A percentile compares a stretch with the other conserved stretches of the same genome.
Conservation (phyloP, 2,113 vertebrate genomes). For the Leptobrachium ailaonicum region DNA sequence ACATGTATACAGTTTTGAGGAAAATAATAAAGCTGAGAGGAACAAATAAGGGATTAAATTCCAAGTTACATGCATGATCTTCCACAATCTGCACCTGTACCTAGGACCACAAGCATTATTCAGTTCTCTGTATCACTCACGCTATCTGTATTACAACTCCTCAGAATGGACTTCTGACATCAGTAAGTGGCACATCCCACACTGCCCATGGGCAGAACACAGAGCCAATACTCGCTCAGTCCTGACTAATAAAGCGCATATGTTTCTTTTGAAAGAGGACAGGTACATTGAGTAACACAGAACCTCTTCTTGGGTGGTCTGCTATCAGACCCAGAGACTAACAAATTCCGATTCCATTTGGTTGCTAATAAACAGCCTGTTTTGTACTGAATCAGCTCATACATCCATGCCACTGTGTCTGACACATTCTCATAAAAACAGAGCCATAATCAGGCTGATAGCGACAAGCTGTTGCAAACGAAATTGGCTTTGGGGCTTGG, state of each 20-base stretch:
- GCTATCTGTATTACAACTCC: too few relatives aligned
- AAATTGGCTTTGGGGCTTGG: conserved; percentile 29
- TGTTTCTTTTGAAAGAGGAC: too few relatives aligned
- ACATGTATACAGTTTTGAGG: too few relatives aligned
- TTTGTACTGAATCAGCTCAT: neutral
- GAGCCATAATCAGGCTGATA: neutral
- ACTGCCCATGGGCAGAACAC: neutral
- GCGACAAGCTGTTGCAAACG: conserved; percentile 55
- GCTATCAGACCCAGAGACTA: conserved; percentile 23
- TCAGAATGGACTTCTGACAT: too few relatives aligned
- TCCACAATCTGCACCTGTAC: too few relatives aligned
- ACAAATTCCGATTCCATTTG: conserved; percentile 29
- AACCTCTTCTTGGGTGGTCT: conserved; percentile 9
- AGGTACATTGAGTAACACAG: too few relatives aligned
- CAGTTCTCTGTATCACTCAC: too few relatives aligned
- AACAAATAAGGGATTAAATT: too few relatives aligned
- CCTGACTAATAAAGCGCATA: neutral
- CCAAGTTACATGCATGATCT: too few relatives aligned
- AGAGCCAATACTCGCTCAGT: neutral
- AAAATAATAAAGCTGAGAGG: too few relatives aligned
- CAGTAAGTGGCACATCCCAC: neutral
- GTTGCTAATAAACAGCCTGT: conserved; percentile 15
- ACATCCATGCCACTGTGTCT: conserved; percentile 31
- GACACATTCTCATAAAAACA: neutral
- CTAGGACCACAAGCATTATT: too few relatives aligned